Base-by-base conservation (phyloP, 2,888 invertebrate genomes). In the Epistrophe eligans region DNA sequence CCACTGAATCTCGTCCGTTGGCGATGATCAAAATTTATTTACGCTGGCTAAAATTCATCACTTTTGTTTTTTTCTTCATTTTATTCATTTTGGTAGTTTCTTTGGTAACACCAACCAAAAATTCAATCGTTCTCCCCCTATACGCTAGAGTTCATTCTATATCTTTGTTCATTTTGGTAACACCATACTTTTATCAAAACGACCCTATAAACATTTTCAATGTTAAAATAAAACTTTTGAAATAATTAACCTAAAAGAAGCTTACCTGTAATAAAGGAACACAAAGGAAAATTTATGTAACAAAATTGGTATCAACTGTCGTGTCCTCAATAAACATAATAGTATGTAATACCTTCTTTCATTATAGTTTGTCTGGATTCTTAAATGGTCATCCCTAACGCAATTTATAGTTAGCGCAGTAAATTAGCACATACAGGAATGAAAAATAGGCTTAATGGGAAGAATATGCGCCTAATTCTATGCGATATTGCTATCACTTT, bases 381-480 rank as follows among this genome's bases (percentile, higher is more conserved):
- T 10, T 52, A 52, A 83, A 85, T 82, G 62, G 77, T 38, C 73
- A 82, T 77, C 77, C 73, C 62, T 55, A 71, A 64, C 58, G 81
- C 81, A 81, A 77, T 81, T 77, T 80, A 55, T 72, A n/a, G 76
- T 43, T 19, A 35, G 45, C 71, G 40, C 70, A 79, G 57, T 77
- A 66, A 72, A 72, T 48, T 64, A 62, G 24, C 67, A 74, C 24
- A 43, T n/a, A 24, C 24, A 24, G 24, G 24, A 3, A 24, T 24
- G 24, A 24, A 52, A 24, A 24, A 24, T 52, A 13, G 19, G 2
- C 19, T 5, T 13, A 24, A 24, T 24, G 8, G 50, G 0, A 28
- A 13, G 15, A 52, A 52, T 52, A 8, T 24, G 7, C 2, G 7
- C 7, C 17, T 9, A 9, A 2, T 43, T 43, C n/a, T 45, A 48